phyloP scores from a whole-genome alignment of 2,888 invertebrate species.

The Spialia ferax region DNA sequence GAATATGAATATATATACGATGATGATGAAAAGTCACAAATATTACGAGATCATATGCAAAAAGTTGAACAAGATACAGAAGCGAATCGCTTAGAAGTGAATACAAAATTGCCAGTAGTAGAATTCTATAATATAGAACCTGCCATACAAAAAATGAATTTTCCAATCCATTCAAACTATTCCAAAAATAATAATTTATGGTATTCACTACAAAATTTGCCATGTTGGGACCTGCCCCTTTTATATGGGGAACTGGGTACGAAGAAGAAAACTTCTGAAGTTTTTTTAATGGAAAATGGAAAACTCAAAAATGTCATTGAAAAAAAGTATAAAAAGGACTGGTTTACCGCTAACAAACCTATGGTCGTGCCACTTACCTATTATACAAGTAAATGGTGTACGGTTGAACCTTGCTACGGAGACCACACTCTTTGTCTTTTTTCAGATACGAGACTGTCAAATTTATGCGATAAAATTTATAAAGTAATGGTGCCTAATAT shows the following conservation, averaged over 20 bases:
- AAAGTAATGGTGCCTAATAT: constrained; percentile 58
- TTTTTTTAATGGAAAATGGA: constrained; percentile 61
- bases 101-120: constrained; percentile 31
- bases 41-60: constrained; percentile 35
- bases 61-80: background rate
- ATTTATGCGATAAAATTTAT: constrained; percentile 63
- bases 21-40: constrained; percentile 37
- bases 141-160: constrained; percentile 50
- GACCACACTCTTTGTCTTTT: constrained; percentile 80
- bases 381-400: constrained; percentile 71
- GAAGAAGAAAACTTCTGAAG: constrained; percentile 50
- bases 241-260: constrained; percentile 63
- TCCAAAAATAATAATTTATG: constrained; percentile 53
- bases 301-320: constrained; percentile 63
- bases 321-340: constrained; percentile 32
- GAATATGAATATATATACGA: constrained; percentile 59
- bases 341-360: constrained; percentile 16
- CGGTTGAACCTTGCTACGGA: constrained; percentile 70
- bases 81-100: constrained; percentile 18
- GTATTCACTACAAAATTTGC: constrained; percentile 71
- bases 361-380: constrained; percentile 28
- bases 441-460: constrained; percentile 54
- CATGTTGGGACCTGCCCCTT: constrained; percentile 75
- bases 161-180: constrained; percentile 37
- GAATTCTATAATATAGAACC: constrained; percentile 70